phyloP scores from a whole-genome alignment of 2,113 vertebrate genomes.

The Arvicanthis niloticus region DNA sequence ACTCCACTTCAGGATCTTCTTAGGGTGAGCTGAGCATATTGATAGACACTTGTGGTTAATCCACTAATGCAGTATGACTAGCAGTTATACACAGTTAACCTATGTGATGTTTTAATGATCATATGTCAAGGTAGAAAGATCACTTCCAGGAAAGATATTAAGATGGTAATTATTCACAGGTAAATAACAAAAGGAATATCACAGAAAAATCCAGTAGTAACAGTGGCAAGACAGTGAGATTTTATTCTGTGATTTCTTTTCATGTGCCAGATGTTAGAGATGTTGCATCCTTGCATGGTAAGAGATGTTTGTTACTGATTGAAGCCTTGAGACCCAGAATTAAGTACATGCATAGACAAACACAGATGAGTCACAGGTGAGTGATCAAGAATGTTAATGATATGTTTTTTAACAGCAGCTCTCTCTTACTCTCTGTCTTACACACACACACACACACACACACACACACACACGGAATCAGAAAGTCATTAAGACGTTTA shows the following conservation, averaged over 20 bases:
- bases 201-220: not conserved
- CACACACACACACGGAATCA: no score
- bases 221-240: not conserved
- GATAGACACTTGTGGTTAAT: not conserved
- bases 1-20: not conserved
- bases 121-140: not conserved
- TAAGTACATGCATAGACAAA: not conserved
- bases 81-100: not conserved
- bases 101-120: not conserved
- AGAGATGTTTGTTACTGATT: not conserved
- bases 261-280: not conserved
- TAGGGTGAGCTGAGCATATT: not conserved
- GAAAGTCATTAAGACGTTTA: not conserved
- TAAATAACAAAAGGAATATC: slow-evolving; percentile 18
- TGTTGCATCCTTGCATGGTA: not conserved
- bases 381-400: not conserved
- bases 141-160: not conserved
- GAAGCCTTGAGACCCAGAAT: not conserved
- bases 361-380: not conserved
- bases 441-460: no score
- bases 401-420: not conserved
- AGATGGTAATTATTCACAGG: not conserved
- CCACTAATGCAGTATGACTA: not conserved
- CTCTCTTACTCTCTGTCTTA: not conserved
- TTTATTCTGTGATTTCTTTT: not conserved